Evolutionary conservation across 2,113 vertebrate species (phyloP), one percentile per base, ranked within the genome.

Genomic region (Recurvirostra avosetta): DNA sequence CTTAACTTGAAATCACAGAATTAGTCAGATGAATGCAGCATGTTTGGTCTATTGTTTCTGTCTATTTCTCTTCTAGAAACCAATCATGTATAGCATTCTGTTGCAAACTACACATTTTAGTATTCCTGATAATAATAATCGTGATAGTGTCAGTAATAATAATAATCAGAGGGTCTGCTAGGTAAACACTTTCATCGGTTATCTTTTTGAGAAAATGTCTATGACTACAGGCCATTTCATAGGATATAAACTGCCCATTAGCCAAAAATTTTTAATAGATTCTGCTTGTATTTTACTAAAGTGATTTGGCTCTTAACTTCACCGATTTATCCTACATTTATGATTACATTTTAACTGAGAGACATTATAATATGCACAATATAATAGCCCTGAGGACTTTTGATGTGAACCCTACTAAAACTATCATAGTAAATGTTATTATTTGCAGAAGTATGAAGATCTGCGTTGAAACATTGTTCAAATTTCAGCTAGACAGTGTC

Each of bases 1-100:
- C 70, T 67, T 75, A 62, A 72, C 56, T 87, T 94, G 34, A 94
- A 96, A 87, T 86, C 89, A 72, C 86, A 77, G 76, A 68, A 88
- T 96, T 96, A 66, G 41, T 70, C 20, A 66, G 27, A 76, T 45
- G 34, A 88, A 70, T 61, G 5, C 6, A 91, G 3, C 3, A 8
- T 70, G 59, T 82, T 86, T 78, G 30, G 3, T 81, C 45, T 55
- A 11, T 53, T 4, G 7, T 74, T 81, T 58, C 45, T 84, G 12
- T 63, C 59, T 71, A 7, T n/a, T 63, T 95, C 22, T 73, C 17
- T 75, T 76, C 9, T 45, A 59, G 66, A 80, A 92, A 83, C 4
- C 17, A 41, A 13, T 76, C 14, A 34, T 13, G 32, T 41, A 14
- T 27, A 78, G 29, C 41, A 45, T 11, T 59, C 52, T 47, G 6